phyloP scores from a whole-genome alignment of 2,113 vertebrate genomes.

The Eleginops maclovinus region DNA sequence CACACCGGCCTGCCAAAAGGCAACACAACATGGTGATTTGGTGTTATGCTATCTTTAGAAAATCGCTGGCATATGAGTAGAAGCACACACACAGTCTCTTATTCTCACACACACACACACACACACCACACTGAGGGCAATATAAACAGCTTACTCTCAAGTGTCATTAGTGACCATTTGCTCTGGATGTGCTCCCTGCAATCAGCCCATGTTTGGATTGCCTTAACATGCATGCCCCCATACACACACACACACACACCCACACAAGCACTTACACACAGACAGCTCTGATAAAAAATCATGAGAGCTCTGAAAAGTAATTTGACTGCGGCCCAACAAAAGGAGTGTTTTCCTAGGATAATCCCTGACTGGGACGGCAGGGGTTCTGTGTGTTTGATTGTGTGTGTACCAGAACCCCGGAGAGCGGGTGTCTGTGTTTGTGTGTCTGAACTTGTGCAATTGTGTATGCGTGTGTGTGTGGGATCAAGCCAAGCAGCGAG shows the following conservation, averaged over 20 bases:
- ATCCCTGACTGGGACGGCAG: constrained; percentile 64
- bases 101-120: not conserved
- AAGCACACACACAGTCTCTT: not conserved
- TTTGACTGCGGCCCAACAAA: constrained; percentile 80
- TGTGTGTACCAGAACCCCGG: constrained; percentile 2
- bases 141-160: constrained; percentile 53
- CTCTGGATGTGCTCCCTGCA: constrained; percentile 53
- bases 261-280: constrained; percentile 11
- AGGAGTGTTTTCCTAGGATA: constrained; percentile 81
- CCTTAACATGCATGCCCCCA: constrained; percentile 16
- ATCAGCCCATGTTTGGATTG: constrained; percentile 62
- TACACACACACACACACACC: not conserved
- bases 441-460: constrained; percentile 23
- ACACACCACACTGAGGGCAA: constrained; percentile 27
- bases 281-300: constrained; percentile 76
- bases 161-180: constrained; percentile 63
- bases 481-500: constrained; percentile 56
- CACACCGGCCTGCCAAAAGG: constrained; percentile 22
- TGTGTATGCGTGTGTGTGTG: constrained; percentile 11
- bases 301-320: constrained; percentile 79
- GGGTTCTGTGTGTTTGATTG: constrained; percentile 45
- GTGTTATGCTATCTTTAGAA: constrained; percentile 50
- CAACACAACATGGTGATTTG: constrained; percentile 32
- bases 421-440: constrained; percentile 16
- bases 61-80: constrained; percentile 23